These are phyloP conservation scores for Callionymus lyra DNA, from an alignment of 2,113 vertebrate genomes.

Conservation along the genomic window DNA sequence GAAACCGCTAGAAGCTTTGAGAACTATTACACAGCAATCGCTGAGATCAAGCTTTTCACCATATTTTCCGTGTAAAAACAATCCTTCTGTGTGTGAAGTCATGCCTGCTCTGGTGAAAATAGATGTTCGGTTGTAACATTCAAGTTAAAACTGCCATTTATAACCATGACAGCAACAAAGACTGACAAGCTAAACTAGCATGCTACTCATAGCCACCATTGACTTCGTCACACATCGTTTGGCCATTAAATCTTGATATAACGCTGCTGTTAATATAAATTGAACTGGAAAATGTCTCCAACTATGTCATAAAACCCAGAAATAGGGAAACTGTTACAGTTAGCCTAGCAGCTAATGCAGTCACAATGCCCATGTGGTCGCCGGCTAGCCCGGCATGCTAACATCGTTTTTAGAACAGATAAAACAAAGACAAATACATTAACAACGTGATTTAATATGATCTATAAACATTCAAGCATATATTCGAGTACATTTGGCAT, in stretches of 20 bases:
- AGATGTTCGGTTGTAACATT: too few relatives aligned
- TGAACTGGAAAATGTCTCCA: fast-evolving
- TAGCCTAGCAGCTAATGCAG: slow-evolving; percentile 23
- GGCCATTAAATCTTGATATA: background rate
- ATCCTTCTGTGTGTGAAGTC: too few relatives aligned
- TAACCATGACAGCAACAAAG: slow-evolving; percentile 32
- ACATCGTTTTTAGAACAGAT: background rate
- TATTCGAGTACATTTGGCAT: fast-evolving
- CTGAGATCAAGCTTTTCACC: background rate
- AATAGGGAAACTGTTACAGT: background rate
- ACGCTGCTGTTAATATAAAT: fast-evolving
- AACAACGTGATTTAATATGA: fast-evolving
- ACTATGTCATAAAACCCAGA: fast-evolving
- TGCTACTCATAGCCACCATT: slow-evolving; percentile 11
- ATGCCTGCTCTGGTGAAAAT: background rate
- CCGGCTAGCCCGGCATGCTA: slow-evolving; percentile 28
- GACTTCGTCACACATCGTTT: background rate
- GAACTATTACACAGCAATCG: too few relatives aligned
- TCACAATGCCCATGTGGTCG: slow-evolving; percentile 50
- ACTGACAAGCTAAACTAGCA: slow-evolving; percentile 17
- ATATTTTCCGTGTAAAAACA: fast-evolving
- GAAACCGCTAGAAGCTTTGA: slow-evolving; percentile 60
- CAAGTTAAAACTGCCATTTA: background rate
- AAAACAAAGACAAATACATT: fast-evolving
- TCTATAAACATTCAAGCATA: fast-evolving